Evolutionary conservation across 30 jellyfish, hydroid and myxozoan genomes (phyloP).

Genomic region (Hydra vulgaris): DNA sequence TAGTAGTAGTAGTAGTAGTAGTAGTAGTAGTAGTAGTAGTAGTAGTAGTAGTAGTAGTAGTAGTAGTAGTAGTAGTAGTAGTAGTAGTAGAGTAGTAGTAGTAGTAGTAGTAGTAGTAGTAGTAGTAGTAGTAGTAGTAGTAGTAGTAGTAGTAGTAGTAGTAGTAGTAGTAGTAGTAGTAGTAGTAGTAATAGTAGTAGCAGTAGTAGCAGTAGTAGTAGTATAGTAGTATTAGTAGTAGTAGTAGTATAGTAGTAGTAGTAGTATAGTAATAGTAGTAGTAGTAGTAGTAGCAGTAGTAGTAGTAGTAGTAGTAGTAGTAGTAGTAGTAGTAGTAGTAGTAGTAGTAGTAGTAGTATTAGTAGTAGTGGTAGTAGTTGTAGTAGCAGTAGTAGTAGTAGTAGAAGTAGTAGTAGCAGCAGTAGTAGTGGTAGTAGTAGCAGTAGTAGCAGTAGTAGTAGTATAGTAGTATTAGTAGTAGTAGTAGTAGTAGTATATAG

Average conservation of each 20-base stretch:
- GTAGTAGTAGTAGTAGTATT: no score
- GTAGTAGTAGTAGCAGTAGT: not conserved
- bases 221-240: no score
- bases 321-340: constrained; percentile 6
- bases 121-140: constrained; percentile 8
- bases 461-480: no score
- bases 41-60: not conserved
- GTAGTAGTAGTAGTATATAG: no score
- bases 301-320: constrained; percentile 7
- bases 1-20: no score
- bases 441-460: no score
- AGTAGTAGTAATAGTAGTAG: not conserved
- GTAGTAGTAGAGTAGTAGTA: no score
- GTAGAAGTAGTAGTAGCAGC: constrained; percentile 6
- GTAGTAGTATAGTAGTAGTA: no score
- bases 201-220: no score
- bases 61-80: not conserved
- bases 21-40: not conserved
- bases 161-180: constrained; percentile 8
- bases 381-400: no score
- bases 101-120: not conserved
- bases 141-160: not conserved
- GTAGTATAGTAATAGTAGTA: no score
- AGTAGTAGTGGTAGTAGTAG: constrained; percentile 7
- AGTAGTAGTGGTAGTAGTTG: no score